Base-by-base conservation (phyloP, 2,113 vertebrate genomes). In the Muscicapa adusta region DNA sequence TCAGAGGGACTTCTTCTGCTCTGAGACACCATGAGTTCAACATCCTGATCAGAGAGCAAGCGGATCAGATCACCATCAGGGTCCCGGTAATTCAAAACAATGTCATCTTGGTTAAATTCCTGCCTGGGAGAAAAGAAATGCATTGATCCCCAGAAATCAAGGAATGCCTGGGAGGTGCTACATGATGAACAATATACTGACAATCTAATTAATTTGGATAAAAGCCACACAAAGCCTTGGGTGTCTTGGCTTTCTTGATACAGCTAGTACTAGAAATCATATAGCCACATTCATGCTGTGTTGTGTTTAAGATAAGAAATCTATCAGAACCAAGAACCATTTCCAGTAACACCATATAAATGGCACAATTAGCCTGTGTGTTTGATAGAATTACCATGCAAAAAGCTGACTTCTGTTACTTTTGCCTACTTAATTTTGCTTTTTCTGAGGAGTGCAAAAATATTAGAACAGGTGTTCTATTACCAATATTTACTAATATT, bases 11-110 rank as follows among this genome's bases (percentile, higher is more conserved):
- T 96, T 13, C 88, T 92, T 20, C 67, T 96, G 71, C 95, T 95
- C 67, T 97, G 98, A 72, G 26, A 70, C 81, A 99, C 98, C 99
- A 99, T 99, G 93, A 99, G 98, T 18, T 85, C 86, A 60, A 99
- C 95, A 18, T 99, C 99, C 63, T 99, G 98, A 19, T 99, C 95
- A 0, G 99, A 99, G 6, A 99, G 94, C 73, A 99, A 91, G 31
- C 99, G 98, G 23, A 99, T 97, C 82, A 99, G 97, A 72, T 99
- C 99, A 5, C 99, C 99, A 1, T 98, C 98, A 1, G 88, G 47
- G 75, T 99, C 99, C 14, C 96, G 98, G 95, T 99, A 99, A 96
- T 99, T 99, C 61, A 99, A 71, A 53, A 97, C 98, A 5, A 99
- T 97, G 93, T 99, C 98, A 4, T 98, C 96, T 68, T 84, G 85